Evolutionary conservation across 2,113 vertebrate species (phyloP), one percentile per base, ranked within the genome.

Genomic region (Megaceryle torquata): DNA sequence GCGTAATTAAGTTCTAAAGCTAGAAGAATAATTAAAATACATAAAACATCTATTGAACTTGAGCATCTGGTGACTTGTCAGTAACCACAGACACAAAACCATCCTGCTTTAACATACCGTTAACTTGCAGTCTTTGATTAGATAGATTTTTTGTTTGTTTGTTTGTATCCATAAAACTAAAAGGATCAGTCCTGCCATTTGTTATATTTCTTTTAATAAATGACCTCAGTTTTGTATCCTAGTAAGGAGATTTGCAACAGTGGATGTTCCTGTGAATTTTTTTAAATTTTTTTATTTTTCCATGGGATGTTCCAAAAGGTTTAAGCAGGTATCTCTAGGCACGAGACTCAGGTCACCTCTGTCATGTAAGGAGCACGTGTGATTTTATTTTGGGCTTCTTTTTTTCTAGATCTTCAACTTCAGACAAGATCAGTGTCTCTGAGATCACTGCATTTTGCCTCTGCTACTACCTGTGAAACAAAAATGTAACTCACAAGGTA

Each of bases 11-110:
- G 60, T 94, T 93, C 77, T 82, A 95, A 95, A 92, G 88, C 57
- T 71, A 88, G 54, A 90, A 96, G 91, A 95, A 96, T 89, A 96
- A 95, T 95, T 96, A 89, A 88, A 90, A 95, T 94, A 84, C 92
- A 68, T 17, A 94, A 94, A 93, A 53, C 71, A 50, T 77, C 71
- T 92, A 95, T 93, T 93, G 93, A 95, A 95, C 89, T 94, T 74
- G 80, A 94, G 68, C 86, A 92, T 94, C 91, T 96, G 95, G 88
- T 95, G 88, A 91, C 86, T 88, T 94, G 35, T 95, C 83, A 95
- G 86, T 94, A 95, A 82, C 75, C 81, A 74, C 76, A 91, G 88
- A 88, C 41, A 89, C 31, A 78, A 69, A 87, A 33, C 43, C 24
- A 94, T 33, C 20, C 44, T 59, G 25, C 26, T 93, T 92, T 89